Evolutionary conservation across 2,797 vertebrate species (phyloP), one percentile per base, ranked within the genome.

Genomic region (Gouania willdenowi): DNA sequence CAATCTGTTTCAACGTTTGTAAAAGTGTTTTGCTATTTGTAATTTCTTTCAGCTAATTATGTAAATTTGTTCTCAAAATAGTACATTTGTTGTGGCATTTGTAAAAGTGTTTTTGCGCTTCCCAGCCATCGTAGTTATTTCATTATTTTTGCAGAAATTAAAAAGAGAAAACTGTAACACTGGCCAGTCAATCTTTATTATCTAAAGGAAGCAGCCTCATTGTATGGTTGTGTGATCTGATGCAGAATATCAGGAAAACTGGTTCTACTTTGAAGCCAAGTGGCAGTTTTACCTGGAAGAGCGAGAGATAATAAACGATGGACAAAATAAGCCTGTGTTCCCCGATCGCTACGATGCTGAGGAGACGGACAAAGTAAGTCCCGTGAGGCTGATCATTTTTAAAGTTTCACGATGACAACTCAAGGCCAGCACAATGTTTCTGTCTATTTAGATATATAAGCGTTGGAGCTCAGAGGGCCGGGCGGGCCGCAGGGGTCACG

Each of bases 241-340:
- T 41, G 5, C 64, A 99, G 97, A 98, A 44, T 98, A 97, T 77
- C 94, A 97, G 51, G 96, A 98, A 61, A 92, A 92, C 34, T 99
- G 97, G 96, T 98, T 99, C 82, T 99, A 99, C 80, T 98, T 97
- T 25, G 94, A 97, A 77, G 94, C 94, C 8, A 99, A 99, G 59
- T 98, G 96, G 97, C 94, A 98, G 75, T 97, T 96, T 80, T 99
- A 97, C 77, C 71, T 98, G 71, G 94, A 99, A 46, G 95, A 98
- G 50, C 88, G 96, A 79, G 89, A 86, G 57, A 91, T 99, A 33
- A 87, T 87, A 2, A 87, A 90, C 12, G 94, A 96, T 3, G 81
- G 85, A 6, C 85, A 91, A 38, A 89, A 86, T 36, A 89, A 92
- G 63, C 88, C 93, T 4, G 26, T 31, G 16, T 92, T 98, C 46